Evolutionary conservation across 1,140 invertebrate genomes (phyloP), one percentile per base, ranked within the genome.

Genomic region (Rhyacophila brunnea): DNA sequence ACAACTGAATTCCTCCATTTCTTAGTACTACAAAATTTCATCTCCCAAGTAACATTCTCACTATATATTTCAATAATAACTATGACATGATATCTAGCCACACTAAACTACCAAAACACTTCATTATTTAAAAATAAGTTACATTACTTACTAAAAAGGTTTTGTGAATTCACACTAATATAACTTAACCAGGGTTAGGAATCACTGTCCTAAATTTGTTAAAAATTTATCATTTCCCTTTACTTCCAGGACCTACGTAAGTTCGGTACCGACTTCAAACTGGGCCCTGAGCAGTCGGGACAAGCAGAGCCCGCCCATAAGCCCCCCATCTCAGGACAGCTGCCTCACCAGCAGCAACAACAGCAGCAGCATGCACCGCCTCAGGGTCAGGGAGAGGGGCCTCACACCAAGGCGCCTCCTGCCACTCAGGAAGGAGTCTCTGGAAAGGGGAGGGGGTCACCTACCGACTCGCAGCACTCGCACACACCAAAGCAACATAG

Each of bases 191-290:
- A n/a, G n/a, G n/a, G n/a, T n/a, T n/a, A n/a, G n/a, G n/a, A n/a
- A n/a, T n/a, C n/a, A n/a, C n/a, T n/a, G n/a, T n/a, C n/a, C 23
- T 28, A 28, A 28, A 28, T 3, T 28, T 58, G 23, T 34, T 44
- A 15, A 10, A 35, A 3, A 13, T 50, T 18, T 15, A 20, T n/a
- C 38, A 36, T 10, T 53, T 5, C 5, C 32, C 18, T 23, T 40
- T 46, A 28, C 47, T 54, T 14, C 66, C 67, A 79, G 73, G 80
- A 82, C 42, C 64, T 82, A 14, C 77, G 78, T 44, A 74, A 77
- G 57, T 82, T 82, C 67, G 71, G 76, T 1, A 71, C 76, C 53
- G 81, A 82, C 45, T 83, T 83, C 70, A 81, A 81, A 62, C 60
- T 83, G 13, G 44, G 15, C 10, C 42, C 42, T 11, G 28, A 56